phyloP scores from a whole-genome alignment of 35 echinoderm and acorn worm species.

The Ophioderma brevispina region DNA sequence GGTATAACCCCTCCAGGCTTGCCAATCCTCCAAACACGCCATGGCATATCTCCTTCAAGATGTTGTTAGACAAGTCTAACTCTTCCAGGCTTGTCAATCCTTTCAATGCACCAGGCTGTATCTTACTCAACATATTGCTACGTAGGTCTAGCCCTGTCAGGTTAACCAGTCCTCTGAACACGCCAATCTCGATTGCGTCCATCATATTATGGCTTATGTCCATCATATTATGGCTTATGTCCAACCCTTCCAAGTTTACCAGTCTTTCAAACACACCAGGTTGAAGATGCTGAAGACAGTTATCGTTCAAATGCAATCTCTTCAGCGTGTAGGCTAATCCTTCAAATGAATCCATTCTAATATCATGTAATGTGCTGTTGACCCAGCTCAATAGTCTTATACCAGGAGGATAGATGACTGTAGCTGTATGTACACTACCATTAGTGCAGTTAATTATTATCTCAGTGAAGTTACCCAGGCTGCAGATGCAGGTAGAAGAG shows the following conservation, averaged over 20 bases:
- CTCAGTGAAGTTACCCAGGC: neutral
- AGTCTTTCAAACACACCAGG: neutral
- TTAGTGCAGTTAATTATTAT: neutral
- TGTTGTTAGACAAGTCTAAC: neutral
- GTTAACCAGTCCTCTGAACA: neutral
- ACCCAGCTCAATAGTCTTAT: neutral
- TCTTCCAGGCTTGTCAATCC: neutral
- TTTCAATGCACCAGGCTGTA: neutral
- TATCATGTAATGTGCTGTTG: neutral
- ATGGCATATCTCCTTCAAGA: neutral
- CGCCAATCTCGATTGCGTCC: neutral
- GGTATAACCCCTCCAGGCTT: neutral
- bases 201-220: neutral
- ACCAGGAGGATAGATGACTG: neutral
- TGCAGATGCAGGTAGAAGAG: neutral
- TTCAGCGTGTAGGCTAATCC: neutral
- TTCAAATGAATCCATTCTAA: neutral
- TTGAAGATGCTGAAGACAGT: neutral
- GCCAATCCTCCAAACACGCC: neutral
- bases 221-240: neutral
- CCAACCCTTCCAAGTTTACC: neutral
- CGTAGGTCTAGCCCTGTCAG: neutral
- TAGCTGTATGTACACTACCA: neutral
- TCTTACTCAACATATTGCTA: neutral
- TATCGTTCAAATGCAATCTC: neutral